A percentile compares a stretch with the other conserved stretches of the same genome.
Evolutionary conservation across 2,888 invertebrate species (phyloP).

Genomic region (Axea sp.): DNA sequence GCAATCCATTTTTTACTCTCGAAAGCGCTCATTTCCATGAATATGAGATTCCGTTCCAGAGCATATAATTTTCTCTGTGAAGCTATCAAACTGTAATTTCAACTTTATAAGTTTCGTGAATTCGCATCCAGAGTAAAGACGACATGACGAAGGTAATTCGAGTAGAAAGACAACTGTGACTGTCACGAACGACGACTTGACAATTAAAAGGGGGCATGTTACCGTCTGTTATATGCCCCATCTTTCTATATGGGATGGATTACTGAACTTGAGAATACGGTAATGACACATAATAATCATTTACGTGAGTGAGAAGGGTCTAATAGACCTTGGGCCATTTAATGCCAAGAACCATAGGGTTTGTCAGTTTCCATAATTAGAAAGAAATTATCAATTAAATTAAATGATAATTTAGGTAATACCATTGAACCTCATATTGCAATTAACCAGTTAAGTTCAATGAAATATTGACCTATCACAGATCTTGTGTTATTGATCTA

Average conservation of each 20-base stretch:
- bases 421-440: no score
- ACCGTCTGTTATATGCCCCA: slow-evolving; percentile 20
- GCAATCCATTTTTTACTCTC: no score
- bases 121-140: slow-evolving; percentile 38
- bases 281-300: slow-evolving; percentile 30
- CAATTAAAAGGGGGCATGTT: slow-evolving; percentile 47
- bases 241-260: slow-evolving; percentile 34
- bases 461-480: no score
- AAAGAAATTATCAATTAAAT: no score
- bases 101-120: slow-evolving; percentile 50
- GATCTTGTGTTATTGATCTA: no score
- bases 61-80: slow-evolving; percentile 42
- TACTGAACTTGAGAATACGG: slow-evolving; percentile 40
- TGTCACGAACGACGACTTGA: slow-evolving; percentile 43
- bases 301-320: slow-evolving; percentile 14
- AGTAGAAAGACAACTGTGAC: slow-evolving; percentile 49
- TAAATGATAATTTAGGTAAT: no score
- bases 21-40: slow-evolving; percentile 2
- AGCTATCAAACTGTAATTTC: slow-evolving; percentile 51
- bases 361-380: slow-evolving; percentile 15
- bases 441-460: no score
- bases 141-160: slow-evolving; percentile 52
- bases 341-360: slow-evolving; percentile 8
- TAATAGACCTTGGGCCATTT: slow-evolving; percentile 22
- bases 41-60: background rate